Evolutionary conservation across 1,140 invertebrate species (phyloP).

Genomic region (Lordiphosa collinella): DNA sequence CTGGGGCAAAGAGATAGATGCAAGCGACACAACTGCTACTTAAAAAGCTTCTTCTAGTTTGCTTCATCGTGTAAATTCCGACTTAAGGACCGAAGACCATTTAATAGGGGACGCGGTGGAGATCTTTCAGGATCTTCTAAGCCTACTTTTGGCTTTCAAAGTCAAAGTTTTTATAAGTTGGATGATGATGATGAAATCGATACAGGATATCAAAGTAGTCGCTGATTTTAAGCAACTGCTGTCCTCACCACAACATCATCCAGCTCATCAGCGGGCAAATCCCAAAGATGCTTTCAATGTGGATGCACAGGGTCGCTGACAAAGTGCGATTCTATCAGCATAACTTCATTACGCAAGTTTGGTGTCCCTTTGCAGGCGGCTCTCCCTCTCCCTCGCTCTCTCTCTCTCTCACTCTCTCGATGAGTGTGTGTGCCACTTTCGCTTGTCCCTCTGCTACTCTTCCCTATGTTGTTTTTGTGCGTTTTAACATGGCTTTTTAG

Average conservation of each 20-base stretch:
- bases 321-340: constrained; percentile 71
- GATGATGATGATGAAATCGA: no score
- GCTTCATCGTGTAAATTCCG: no score
- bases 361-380: constrained; percentile 15
- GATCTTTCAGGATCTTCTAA: no score
- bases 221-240: not conserved
- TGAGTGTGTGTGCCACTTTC: constrained; percentile 11
- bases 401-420: constrained; percentile 6
- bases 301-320: constrained; percentile 36
- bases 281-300: constrained; percentile 4
- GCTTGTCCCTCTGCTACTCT: constrained; percentile 3
- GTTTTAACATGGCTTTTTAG: constrained; percentile 67
- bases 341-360: constrained; percentile 76
- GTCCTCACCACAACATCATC: not conserved
- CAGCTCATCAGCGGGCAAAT: constrained; percentile 1
- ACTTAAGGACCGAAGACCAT: no score
- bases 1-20: no score
- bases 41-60: no score
- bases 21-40: no score
- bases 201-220: no score
- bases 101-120: no score
- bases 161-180: no score
- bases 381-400: constrained; percentile 12
- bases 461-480: constrained; percentile 41
- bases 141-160: no score